phyloP scores from a whole-genome alignment of 2,113 vertebrate species.

The Promerops cafer region DNA sequence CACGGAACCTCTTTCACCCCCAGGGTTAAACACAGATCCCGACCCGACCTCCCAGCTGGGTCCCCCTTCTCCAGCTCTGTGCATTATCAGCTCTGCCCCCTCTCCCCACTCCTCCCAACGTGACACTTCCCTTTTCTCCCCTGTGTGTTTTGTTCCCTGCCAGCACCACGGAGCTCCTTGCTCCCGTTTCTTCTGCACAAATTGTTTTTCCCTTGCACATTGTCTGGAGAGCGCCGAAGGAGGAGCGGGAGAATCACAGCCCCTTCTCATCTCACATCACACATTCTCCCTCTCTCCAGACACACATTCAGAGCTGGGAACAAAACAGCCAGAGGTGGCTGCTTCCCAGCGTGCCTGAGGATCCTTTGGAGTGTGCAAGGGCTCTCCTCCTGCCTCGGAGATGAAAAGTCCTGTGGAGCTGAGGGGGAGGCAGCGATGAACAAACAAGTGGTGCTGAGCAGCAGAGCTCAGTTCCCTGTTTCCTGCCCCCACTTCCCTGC shows the following conservation, averaged over 20 bases:
- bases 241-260: not conserved
- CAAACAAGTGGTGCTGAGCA: not conserved
- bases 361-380: not conserved
- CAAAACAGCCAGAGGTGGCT: not conserved
- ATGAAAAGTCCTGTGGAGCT: not conserved
- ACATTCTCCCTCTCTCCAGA: not conserved
- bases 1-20: not conserved
- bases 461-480: not conserved
- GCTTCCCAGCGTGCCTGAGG: not conserved
- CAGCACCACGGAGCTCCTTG: fast-evolving
- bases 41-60: not conserved
- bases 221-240: not conserved
- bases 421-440: not conserved
- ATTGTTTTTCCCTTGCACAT: not conserved
- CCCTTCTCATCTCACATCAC: not conserved
- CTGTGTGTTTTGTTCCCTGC: not conserved
- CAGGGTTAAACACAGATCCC: not conserved
- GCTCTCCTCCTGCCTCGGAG: not conserved
- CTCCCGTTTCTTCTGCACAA: not conserved
- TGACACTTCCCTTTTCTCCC: not conserved
- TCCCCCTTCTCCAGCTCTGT: not conserved
- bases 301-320: not conserved
- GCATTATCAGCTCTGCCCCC: not conserved
- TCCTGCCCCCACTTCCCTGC: not conserved
- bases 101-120: not conserved